Evolutionary conservation across 1,140 invertebrate species (phyloP).

Genomic region (Drosophila nasuta): DNA sequence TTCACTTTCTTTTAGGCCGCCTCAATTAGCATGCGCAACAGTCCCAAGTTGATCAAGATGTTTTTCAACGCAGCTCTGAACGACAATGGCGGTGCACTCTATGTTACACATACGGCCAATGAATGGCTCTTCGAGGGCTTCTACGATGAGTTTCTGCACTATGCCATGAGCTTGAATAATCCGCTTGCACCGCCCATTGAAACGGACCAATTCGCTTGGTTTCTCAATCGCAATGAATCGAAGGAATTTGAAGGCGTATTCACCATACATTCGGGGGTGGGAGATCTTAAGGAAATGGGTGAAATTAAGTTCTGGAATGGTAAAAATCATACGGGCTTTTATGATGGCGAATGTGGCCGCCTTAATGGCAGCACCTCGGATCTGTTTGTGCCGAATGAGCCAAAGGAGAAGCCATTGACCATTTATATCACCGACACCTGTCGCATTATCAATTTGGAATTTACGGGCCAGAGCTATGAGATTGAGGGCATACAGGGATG

Average conservation of each 20-base stretch:
- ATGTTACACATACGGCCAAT: conserved; percentile 85
- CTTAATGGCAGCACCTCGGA: conserved; percentile 91
- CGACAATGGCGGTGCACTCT: conserved; percentile 68
- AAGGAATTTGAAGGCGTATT: conserved; percentile 90
- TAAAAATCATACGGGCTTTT: conserved; percentile 86
- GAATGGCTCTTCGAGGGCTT: conserved; percentile 92
- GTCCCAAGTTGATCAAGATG: conserved; percentile 79
- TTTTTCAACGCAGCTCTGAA: conserved; percentile 68
- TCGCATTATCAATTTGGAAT: conserved; percentile 86
- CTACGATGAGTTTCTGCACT: conserved; percentile 87
- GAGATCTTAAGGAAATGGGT: conserved; percentile 88
- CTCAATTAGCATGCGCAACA: conserved; percentile 86
- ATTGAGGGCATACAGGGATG: conserved; percentile 87
- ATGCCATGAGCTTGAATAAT: conserved; percentile 86
- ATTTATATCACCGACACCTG: conserved; percentile 90
- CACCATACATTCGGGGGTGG: conserved; percentile 89
- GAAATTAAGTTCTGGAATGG: conserved; percentile 89
- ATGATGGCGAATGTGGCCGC: conserved; percentile 87
- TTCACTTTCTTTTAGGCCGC: conserved; percentile 86
- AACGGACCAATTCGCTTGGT: conserved; percentile 91
- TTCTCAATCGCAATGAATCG: conserved; percentile 91
- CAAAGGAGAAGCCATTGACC: conserved; percentile 86
- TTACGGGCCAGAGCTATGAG: conserved; percentile 67
- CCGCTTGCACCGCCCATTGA: conserved; percentile 88
- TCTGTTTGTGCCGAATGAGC: conserved; percentile 89